phyloP scores from a whole-genome alignment of 2,888 invertebrate species.

The Meta bourneti region DNA sequence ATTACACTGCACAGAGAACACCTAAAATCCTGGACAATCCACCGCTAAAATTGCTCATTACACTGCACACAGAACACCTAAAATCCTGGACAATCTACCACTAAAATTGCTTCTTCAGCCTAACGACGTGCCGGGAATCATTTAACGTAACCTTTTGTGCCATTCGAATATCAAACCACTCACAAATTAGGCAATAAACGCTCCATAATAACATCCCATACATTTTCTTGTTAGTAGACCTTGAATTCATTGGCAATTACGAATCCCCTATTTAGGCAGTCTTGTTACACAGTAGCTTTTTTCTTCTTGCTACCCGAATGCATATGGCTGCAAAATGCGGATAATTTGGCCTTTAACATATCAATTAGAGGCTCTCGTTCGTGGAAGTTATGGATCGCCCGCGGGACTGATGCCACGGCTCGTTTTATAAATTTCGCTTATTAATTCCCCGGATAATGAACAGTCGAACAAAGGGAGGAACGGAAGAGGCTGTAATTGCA shows the following conservation, averaged over 20 bases:
- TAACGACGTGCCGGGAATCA: conserved; percentile 3
- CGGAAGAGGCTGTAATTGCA: conserved; percentile 14
- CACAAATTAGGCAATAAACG: conserved; percentile 42
- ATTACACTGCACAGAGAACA: too few relatives aligned
- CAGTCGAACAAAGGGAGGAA: conserved; percentile 18
- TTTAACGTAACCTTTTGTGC: conserved; percentile 37
- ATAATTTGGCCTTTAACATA: conserved; percentile 48
- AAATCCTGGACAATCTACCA: too few relatives aligned
- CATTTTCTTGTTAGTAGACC: conserved; percentile 23
- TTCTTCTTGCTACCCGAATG: not conserved
- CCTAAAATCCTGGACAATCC: too few relatives aligned
- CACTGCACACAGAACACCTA: too few relatives aligned
- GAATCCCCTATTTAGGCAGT: conserved; percentile 16
- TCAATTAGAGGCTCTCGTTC: conserved; percentile 40
- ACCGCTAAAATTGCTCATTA: too few relatives aligned
- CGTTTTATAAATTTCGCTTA: conserved; percentile 27
- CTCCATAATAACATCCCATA: conserved; percentile 1
- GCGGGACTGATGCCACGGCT: conserved; percentile 41
- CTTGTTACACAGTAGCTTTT: not conserved
- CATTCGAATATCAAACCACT: conserved; percentile 43
- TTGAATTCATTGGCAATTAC: conserved; percentile 10
- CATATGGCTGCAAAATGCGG: conserved; percentile 25
- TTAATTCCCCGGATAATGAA: conserved; percentile 21
- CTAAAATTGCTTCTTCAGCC: too few relatives aligned
- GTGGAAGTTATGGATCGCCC: conserved; percentile 24